Conservation (phyloP, 2,888 invertebrate genomes). For the Campopleginae sp. region DNA sequence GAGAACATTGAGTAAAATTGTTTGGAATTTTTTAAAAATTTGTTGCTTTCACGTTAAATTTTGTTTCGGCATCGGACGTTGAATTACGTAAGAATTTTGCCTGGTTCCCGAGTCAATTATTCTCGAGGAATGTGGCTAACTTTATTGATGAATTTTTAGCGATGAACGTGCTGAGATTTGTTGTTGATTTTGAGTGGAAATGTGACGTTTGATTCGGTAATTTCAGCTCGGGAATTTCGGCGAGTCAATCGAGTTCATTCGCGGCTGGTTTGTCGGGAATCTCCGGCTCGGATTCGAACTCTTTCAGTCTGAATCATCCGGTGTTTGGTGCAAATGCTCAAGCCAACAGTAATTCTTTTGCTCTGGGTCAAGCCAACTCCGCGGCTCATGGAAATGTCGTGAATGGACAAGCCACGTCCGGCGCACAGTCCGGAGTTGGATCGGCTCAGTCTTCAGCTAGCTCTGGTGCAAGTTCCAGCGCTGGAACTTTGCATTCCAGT, state of each 20-base stretch:
- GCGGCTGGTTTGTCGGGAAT: conserved; percentile 77
- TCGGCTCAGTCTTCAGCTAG: conserved; percentile 71
- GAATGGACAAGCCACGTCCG: conserved; percentile 76
- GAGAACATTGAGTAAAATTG: not conserved
- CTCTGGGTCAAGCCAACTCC: conserved; percentile 75
- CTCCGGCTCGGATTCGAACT: conserved; percentile 74
- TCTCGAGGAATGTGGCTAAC: not conserved
- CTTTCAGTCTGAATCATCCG: conserved; percentile 75
- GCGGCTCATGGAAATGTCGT: conserved; percentile 76
- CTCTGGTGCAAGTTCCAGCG: conserved; percentile 70
- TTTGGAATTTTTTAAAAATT: conserved; percentile 13
- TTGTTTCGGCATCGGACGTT: not conserved
- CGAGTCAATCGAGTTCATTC: conserved; percentile 78
- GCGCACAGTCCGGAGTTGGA: conserved; percentile 76
- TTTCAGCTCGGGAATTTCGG: conserved; percentile 73
- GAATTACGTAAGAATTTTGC: conserved; percentile 13
- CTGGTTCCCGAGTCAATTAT: not conserved
- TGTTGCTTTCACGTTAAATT: conserved; percentile 28
- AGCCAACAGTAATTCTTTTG: conserved; percentile 74
- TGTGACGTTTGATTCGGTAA: conserved; percentile 5
- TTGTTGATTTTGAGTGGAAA: not conserved
- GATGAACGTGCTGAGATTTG: not conserved
- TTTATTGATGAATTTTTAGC: not conserved
- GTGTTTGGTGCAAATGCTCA: conserved; percentile 73
- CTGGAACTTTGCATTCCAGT: conserved; percentile 57